Base-by-base conservation (phyloP, 2,113 vertebrate genomes). In the Hyla sarda region DNA sequence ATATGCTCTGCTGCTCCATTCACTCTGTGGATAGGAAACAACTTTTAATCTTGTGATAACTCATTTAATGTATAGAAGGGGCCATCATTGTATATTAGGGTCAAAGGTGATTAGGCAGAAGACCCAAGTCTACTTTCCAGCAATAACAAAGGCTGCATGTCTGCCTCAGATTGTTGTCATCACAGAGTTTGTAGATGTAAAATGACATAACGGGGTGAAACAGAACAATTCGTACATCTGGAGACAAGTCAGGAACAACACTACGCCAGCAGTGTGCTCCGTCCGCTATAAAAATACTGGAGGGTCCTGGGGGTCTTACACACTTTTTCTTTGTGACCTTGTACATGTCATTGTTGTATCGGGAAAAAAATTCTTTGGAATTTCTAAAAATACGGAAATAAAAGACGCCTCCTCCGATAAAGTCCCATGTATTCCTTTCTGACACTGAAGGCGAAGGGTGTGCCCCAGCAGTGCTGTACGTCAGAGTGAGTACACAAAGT, bases 401-500 rank as follows among this genome's bases (percentile, higher is more conserved):
- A 48, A 16, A 75, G 45, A 48, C 21, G 13, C 16, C 16, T 69
- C 65, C 65, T 17, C 14, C 2, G 13, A 65, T 65, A 3, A 65
- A 30, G 62, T 1, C 16, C 4, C 4, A 37, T 19, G 23, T 32
- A 37, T 41, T 71, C 67, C 67, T 41, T 21, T 41, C 21, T 48
- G 69, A 60, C 34, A 34, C 52, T 34, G 21, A 60, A 52, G 45
- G 23, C 60, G 21, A 25, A 82, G 34, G 19, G 58, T 62, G 58
- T 47, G 32, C 30, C 78, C n/a, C 7, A 10, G 32, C 76, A 48
- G 32, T 0, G 21, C 34, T 41, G 52, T 41, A 62, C 58, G 34
- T 45, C 78, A 81, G 78, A 47, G 54, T 12, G 13, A 17, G 23
- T 21, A 82, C 81, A 72, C 11, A 21, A 47, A 82, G 81, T 72